Evolutionary conservation across 2,888 invertebrate species (phyloP), one percentile per base, ranked within the genome.

Genomic region (Melieria picta): DNA sequence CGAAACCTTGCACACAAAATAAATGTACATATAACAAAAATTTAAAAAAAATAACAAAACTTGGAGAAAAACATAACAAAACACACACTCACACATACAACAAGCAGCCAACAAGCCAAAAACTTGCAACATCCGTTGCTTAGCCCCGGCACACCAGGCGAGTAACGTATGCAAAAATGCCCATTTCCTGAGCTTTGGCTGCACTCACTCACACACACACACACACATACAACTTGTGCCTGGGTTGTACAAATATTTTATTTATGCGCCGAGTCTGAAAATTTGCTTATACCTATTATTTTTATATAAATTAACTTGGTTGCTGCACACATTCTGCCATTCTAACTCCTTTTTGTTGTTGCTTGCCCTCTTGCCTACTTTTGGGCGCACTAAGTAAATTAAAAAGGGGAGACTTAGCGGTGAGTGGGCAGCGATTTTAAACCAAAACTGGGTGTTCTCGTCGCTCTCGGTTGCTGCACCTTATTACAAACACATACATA

Each of bases 81-180:
- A 9, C 52, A 68, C 43, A 58, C 16, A 68, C 68, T 10, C 58
- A 30, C 45, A 45, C 9, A 7, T n/a, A 7, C 4, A 52, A 42
- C 45, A 30, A 61, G 68, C 60, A 50, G 52, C 47, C 47, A 57
- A 4, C 46, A n/a, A 43, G 42, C 30, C 13, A 52, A 62, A 62
- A 63, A 70, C 65, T 65, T 57, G 60, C 70, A 50, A 47, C 70
- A 56, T 65, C 70, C 70, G 70, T 42, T 70, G n/a, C 64, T 60
- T 60, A 55, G 70, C 48, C 65, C 30, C 46, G n/a, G 46, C 57
- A 30, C 30, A 30, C 2, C 30, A 30, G 30, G 30, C 30, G 30
- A 30, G 30, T 1, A 30, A 30, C 30, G 30, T 48, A 58, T 42
- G 58, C 13, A 55, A 58, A 69, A 69, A 69, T 69, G 57, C 56